Base-by-base conservation (phyloP, 2,113 vertebrate genomes). In the Herpetotheres cachinnans region DNA sequence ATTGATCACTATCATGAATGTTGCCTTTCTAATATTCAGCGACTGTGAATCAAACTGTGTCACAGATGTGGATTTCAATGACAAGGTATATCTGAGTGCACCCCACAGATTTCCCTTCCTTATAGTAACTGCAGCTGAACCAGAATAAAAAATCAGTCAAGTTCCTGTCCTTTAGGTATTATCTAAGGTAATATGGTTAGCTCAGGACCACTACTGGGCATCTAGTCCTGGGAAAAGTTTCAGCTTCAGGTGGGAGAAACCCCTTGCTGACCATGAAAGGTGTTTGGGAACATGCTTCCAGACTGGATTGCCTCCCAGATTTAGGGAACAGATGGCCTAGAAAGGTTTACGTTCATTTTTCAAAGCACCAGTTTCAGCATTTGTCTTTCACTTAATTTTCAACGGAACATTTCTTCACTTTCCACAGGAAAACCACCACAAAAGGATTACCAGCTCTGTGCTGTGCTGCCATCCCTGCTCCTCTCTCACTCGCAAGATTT, bases 11-110 rank as follows among this genome's bases (percentile, higher is more conserved):
- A 73, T 36, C 84, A 80, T 17, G 71, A 80, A 88, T 2, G 16
- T 78, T 94, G 91, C 67, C 67, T 93, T 94, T 95, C 91, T 97
- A 50, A 95, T 94, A 91, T 72, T 81, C 84, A 73, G 73, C 0
- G 10, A 76, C 82, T 72, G 54, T 94, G 94, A 88, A 90, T 93
- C 91, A 95, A 94, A 96, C 94, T 91, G 93, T 91, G 91, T 87
- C 87, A 80, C 89, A 95, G 90, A 93, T 95, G 95, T 93, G 82
- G 86, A 77, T 82, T 96, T 95, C 95, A 95, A 58, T 81, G 66
- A 85, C 78, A 88, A 93, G 42, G 32, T 70, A 55, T 63, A 52
- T 83, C 84, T 74, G 62, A 91, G 78, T 71, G 89, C 82, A 94
- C 69, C 93, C 87, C 67, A 74, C 79, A 70, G 95, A 73, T 87